These are phyloP conservation scores for Scophthalmus maximus DNA, from an alignment of 2,113 vertebrate genomes.

Conservation along the genomic window DNA sequence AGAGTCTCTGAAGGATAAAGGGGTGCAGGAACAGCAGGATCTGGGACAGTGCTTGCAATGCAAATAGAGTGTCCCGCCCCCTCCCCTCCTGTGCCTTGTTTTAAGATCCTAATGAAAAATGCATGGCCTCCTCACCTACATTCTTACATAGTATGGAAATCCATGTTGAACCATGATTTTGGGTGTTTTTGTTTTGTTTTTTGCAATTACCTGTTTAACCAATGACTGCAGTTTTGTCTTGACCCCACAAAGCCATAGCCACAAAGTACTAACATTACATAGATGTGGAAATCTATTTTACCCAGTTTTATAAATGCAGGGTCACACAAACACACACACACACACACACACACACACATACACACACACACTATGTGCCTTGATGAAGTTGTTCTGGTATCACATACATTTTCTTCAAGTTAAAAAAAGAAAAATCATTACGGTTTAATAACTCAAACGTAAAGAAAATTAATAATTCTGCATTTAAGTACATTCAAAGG, in stretches of 20 bases:
- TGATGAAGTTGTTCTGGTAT: conserved; percentile 67
- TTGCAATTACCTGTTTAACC: conserved; percentile 59
- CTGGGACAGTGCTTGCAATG: conserved; percentile 76
- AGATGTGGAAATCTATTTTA: conserved; percentile 47
- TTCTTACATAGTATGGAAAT: conserved; percentile 53
- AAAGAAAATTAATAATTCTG: neutral
- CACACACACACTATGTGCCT: conserved; percentile 77
- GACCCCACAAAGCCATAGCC: conserved; percentile 43
- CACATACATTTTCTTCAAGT: conserved; percentile 41
- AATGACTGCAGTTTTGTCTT: conserved; percentile 44
- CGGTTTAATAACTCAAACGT: conserved; percentile 5
- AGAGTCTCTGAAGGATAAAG: conserved; percentile 60
- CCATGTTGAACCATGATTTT: conserved; percentile 46
- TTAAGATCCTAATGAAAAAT: conserved; percentile 78
- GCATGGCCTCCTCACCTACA: conserved; percentile 78
- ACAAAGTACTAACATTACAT: conserved; percentile 39
- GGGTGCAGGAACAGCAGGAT: conserved; percentile 65
- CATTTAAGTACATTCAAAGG: conserved; percentile 1
- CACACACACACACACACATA: conserved; percentile 30
- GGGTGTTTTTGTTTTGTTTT: conserved; percentile 54
- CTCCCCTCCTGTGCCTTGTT: conserved; percentile 84
- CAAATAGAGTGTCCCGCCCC: conserved; percentile 75
- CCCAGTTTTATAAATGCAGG: conserved; percentile 58
- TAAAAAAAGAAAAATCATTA: no score
- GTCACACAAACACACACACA: conserved; percentile 60